Evolutionary conservation across 1,140 invertebrate species (phyloP), one percentile per base, ranked within the genome.

Genomic region (Drosophila pseudoobscura): DNA sequence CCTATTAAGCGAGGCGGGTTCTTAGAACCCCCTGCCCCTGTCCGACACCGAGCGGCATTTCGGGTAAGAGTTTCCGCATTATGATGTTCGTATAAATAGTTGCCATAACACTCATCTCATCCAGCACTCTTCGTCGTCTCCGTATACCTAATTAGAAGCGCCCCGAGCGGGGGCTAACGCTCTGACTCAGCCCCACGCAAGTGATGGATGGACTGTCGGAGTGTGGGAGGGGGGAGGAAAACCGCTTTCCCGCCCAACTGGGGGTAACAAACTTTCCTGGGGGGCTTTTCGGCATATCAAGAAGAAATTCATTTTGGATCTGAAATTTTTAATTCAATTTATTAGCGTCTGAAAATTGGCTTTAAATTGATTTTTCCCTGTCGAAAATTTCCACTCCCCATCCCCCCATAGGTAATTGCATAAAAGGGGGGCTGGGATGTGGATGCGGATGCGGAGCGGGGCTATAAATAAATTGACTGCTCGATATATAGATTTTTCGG

Each of bases 251-350:
- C 41, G 11, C 35, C 22, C 22, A 2, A 50, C 15, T 47, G 44
- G 51, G 51, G 35, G 55, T 13, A 39, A 39, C 35, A 39, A 39
- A 39, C 11, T 39, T 39, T 39, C 11, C 35, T 39, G 26, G 50
- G 26, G 50, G 63, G 44, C 56, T 57, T 58, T 55, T 56, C 47
- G 24, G 11, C 65, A 44, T 63, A 76, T 76, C 60, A 76, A 55
- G 62, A 70, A 4, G 47, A 56, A 84, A 85, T 78, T 72, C 60
- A 64, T 71, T 78, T 82, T 62, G 13, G 11, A 39, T 39, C 11
- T 8, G 47, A 76, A 75, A 87, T 87, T 75, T 78, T 87, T 87
- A 87, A 88, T 80, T 80, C 71, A 79, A 87, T 87, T 87, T 88
- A 87, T 87, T 88, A 87, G 75, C 83, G 59, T 56, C 46, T 26